Percentiles rank a stretch among this genome's conserved stretches.
Evolutionary conservation across 2,113 vertebrate genomes (phyloP).

Genomic region (Xenopus tropicalis): DNA sequence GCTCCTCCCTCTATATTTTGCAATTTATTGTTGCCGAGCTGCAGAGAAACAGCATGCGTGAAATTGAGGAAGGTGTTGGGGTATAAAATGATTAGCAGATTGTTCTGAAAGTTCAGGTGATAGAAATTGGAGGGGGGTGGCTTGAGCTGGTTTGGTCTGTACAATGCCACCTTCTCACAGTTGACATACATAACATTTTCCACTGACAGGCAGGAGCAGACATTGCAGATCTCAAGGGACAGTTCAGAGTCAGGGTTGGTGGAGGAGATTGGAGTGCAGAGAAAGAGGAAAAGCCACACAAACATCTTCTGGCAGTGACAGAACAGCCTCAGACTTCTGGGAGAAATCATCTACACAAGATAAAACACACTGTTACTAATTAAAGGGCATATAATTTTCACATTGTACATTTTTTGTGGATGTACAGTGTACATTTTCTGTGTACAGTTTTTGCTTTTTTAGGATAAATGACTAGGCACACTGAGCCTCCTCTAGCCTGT

Average conservation of each 20-base stretch:
- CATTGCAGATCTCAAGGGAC: conserved; percentile 91
- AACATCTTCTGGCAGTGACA: conserved; percentile 96
- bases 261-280: conserved; percentile 76
- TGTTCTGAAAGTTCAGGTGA: conserved; percentile 97
- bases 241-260: conserved; percentile 81
- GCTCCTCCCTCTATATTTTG: conserved; percentile 97
- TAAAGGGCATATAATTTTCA: background rate
- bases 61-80: conserved; percentile 96
- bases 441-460: no score
- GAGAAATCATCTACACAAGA: conserved; percentile 73
- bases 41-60: conserved; percentile 93
- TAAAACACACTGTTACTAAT: conserved; percentile 51
- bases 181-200: conserved; percentile 98
- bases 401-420: background rate
- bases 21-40: conserved; percentile 96
- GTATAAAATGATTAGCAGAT: conserved; percentile 89
- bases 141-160: conserved; percentile 91
- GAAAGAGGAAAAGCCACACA: conserved; percentile 91
- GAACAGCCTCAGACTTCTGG: conserved; percentile 71
- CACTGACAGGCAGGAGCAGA: conserved; percentile 94
- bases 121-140: conserved; percentile 91
- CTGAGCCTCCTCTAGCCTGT: no score
- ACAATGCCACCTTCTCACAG: conserved; percentile 94
- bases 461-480: no score
- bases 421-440: no score